Base-by-base conservation (phyloP, 2,888 invertebrate genomes). In the Drosophila prolongata region DNA sequence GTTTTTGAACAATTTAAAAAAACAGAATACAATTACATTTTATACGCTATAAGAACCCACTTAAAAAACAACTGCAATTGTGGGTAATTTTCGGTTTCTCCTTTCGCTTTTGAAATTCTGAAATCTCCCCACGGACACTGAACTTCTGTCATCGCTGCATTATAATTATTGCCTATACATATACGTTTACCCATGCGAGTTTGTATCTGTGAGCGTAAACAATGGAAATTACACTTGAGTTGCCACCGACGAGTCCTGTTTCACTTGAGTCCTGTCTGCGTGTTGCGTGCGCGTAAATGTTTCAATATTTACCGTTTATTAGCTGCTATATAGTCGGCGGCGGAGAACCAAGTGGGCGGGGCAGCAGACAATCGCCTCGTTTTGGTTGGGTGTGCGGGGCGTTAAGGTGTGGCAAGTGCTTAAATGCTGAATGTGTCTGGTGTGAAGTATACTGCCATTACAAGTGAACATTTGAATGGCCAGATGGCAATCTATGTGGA, bases 151-250 rank as follows among this genome's bases (percentile, higher is more conserved):
- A 56, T 38, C 57, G 56, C 53, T 61, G 71, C 64, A 68, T 59
- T 73, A 67, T 75, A 84, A 84, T 84, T 84, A 66, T 72, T 79
- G 46, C 50, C 43, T 57, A 54, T 52, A 74, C 80, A 68, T 58
- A 38, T 57, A 43, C 52, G 42, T 61, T 47, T 53, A 19, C 40
- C 14, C 52, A 56, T 62, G 49, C 57, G 43, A 49, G 50, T 38
- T 49, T 49, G 53, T 62, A 40, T 47, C 65, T 65, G 58, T 37
- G 52, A 53, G 60, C 70, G 78, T 69, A 76, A 78, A 85, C 82
- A 82, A 85, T 82, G 78, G 74, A 84, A 81, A 81, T 77, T 79
- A 84, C 79, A 84, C 85, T 84, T 79, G 70, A 79, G 77, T 74
- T 77, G 84, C 49, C 79, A 40, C 75, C 67, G 58, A 58, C 53